Evolutionary conservation across 2,888 invertebrate species (phyloP).

Genomic region (Camptogramma bilineatum): DNA sequence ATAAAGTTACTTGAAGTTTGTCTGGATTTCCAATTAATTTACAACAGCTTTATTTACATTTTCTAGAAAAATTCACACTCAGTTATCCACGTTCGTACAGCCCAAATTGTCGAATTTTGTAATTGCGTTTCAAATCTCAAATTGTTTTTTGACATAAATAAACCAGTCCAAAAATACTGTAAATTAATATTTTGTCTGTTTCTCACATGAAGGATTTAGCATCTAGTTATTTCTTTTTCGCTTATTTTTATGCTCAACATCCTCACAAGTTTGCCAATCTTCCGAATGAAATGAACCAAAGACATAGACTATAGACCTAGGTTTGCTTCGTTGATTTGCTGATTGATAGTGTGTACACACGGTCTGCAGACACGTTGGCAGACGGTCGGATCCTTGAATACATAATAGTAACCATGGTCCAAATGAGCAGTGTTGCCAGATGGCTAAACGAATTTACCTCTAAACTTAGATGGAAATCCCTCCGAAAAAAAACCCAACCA

Average conservation of each 20-base stretch:
- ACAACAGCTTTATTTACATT: conserved; percentile 13
- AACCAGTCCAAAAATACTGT: neutral
- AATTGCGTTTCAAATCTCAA: conserved; percentile 4
- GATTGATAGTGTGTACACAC: neutral
- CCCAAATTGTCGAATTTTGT: conserved; percentile 17
- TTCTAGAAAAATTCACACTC: conserved; percentile 16
- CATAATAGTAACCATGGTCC: too few relatives aligned
- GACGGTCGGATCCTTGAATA: too few relatives aligned
- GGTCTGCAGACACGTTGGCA: too few relatives aligned
- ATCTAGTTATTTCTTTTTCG: neutral
- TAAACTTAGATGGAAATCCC: too few relatives aligned
- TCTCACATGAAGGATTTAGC: neutral
- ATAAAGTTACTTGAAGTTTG: neutral
- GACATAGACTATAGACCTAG: too few relatives aligned
- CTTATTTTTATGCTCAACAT: neutral
- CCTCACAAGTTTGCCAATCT: neutral
- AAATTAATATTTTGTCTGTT: neutral
- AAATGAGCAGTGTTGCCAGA: too few relatives aligned
- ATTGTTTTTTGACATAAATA: neutral
- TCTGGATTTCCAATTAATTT: conserved; percentile 5
- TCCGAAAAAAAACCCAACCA: too few relatives aligned
- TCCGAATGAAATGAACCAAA: neutral
- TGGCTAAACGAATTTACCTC: too few relatives aligned
- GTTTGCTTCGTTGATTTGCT: neutral
- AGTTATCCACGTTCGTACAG: conserved; percentile 39